These are phyloP conservation scores for Ochotona curzoniae DNA, from an alignment of 2,113 vertebrate genomes.

Conservation along the genomic window DNA sequence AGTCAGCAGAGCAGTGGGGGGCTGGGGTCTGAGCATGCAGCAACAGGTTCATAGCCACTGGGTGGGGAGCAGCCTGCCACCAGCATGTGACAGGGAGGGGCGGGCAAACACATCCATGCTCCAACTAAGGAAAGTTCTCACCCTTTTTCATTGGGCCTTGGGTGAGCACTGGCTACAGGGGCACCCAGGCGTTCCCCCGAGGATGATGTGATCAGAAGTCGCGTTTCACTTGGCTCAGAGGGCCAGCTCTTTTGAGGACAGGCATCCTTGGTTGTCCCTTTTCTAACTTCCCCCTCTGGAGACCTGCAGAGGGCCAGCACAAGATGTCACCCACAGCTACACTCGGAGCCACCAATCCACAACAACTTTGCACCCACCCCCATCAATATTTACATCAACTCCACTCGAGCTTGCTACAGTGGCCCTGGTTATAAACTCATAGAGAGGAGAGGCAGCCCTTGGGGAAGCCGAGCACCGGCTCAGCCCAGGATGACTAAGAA, in stretches of 20 bases:
- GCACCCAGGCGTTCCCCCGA: fast-evolving
- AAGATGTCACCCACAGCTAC: fast-evolving
- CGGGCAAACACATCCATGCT: fast-evolving
- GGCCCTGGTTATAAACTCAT: too few relatives aligned
- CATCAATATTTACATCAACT: fast-evolving
- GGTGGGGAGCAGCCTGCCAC: fast-evolving
- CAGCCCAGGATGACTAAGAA: fast-evolving
- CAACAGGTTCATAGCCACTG: too few relatives aligned
- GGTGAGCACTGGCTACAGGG: fast-evolving
- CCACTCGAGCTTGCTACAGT: too few relatives aligned
- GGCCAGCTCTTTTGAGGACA: fast-evolving
- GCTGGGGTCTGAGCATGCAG: too few relatives aligned
- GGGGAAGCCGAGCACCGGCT: fast-evolving
- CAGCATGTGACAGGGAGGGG: neutral
- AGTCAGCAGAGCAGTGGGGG: neutral
- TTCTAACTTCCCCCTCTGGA: neutral
- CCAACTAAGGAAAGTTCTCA: fast-evolving
- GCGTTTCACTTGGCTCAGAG: fast-evolving
- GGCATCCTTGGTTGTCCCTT: neutral
- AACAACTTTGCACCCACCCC: fast-evolving
- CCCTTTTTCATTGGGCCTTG: neutral
- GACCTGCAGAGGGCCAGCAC: neutral
- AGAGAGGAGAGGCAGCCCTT: neutral
- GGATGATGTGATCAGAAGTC: neutral
- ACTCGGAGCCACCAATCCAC: too few relatives aligned